Base-by-base conservation (phyloP, 2,797 vertebrate genomes). In the Harpagifer antarcticus region DNA sequence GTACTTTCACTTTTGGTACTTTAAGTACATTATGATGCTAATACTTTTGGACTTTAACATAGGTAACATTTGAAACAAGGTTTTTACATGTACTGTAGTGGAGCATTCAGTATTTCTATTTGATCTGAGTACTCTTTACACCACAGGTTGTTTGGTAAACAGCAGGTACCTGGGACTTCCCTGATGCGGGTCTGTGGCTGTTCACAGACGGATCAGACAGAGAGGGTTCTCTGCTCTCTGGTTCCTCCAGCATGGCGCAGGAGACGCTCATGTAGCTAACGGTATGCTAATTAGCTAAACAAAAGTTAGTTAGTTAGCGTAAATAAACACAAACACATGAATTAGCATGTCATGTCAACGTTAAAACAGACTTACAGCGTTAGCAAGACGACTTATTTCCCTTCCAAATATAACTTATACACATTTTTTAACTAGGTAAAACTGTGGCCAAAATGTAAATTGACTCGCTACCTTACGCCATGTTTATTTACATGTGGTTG, bases 101-200 rank as follows among this genome's bases (percentile, higher is more conserved):
- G 27, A 27, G 27, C 4, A 27, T 27, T 27, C 27, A 3, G 23
- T 23, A 23, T 23, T 23, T 23, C 23, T 23, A 23, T 23, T 2
- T 23, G 23, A 27, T 27, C 27, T 27, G 27, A 27, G 27, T 27
- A 27, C 27, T 27, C 27, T 27, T 27, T 27, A 27, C 27, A 27
- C 27, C 4, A 27, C 27, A 27, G 27, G 27, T 27, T 27, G 27
- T 27, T 27, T 27, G 27, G 27, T 27, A 27, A 27, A 27, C 27
- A 5, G 27, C 27, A 27, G 27, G 13, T 85, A 96, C 95, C 94
- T 96, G 95, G 42, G 94, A 92, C 74, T 83, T 92, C 19, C 76
- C 88, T 40, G 94, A 93, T 20, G 93, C 76, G 1, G 94, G 91
- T 64, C 84, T 91, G 74, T 93, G 93, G 17, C 91, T 78, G 78